These are phyloP conservation scores for Drosophila imparisetae DNA, from an alignment of 2,888 invertebrate genomes.

Conservation along the genomic window DNA sequence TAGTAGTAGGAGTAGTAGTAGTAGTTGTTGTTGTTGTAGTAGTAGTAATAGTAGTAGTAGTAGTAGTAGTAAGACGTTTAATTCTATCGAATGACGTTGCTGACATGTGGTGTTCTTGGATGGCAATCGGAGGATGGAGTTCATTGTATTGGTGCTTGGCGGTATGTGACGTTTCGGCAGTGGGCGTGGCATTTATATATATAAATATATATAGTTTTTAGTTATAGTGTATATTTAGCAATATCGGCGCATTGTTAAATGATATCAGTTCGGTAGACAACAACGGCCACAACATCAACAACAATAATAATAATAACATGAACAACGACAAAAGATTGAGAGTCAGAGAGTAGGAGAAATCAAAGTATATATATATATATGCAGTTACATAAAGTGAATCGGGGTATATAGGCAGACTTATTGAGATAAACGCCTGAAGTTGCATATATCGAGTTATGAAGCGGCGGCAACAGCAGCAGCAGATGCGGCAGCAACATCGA, in stretches of 20 bases:
- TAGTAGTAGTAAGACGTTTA: conserved; percentile 11
- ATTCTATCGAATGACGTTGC: conserved; percentile 39
- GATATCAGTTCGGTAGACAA: conserved; percentile 32
- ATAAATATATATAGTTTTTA: conserved; percentile 1
- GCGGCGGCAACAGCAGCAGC: conserved; percentile 55
- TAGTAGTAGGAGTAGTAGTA: not conserved
- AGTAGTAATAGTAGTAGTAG: not conserved
- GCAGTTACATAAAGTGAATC: conserved; percentile 16
- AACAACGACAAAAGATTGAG: conserved; percentile 16
- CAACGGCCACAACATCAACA: conserved; percentile 58
- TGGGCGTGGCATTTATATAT: conserved; percentile 28
- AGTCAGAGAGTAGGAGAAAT: conserved; percentile 9
- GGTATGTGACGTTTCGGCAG: conserved; percentile 35
- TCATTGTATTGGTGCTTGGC: conserved; percentile 60
- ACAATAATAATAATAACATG: conserved; percentile 17
- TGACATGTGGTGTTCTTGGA: conserved; percentile 57
- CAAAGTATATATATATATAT: conserved; percentile 8
- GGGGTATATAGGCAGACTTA: conserved; percentile 29
- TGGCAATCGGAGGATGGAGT: conserved; percentile 52
- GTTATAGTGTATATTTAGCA: conserved; percentile 32
- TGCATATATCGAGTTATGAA: conserved; percentile 40
- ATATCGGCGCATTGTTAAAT: conserved; percentile 29
- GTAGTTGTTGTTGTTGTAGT: not conserved
- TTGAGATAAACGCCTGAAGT: conserved; percentile 28
- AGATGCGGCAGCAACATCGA: conserved; percentile 53